phyloP scores from a whole-genome alignment of 2,797 vertebrate species.

The Coreius guichenoti region DNA sequence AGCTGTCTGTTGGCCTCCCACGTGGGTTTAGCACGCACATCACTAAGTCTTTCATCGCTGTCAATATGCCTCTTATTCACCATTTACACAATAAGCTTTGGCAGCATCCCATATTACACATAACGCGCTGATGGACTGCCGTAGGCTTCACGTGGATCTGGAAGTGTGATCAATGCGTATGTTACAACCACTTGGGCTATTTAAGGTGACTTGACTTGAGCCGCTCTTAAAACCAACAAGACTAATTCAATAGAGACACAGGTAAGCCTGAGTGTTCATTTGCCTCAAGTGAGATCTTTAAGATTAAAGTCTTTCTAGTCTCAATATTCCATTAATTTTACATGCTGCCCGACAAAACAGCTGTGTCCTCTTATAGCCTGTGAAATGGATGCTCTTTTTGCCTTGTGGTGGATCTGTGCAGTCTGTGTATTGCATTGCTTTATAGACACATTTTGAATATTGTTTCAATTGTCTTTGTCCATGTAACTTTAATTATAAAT shows the following conservation, averaged over 20 bases:
- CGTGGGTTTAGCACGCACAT: slow-evolving; percentile 31
- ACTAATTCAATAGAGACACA: slow-evolving; percentile 28
- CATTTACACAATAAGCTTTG: slow-evolving; percentile 52
- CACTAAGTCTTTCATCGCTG: slow-evolving; percentile 56
- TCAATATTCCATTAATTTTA: slow-evolving; percentile 14
- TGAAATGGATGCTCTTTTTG: slow-evolving; percentile 21
- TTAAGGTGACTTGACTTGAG: slow-evolving; percentile 41
- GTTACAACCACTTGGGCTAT: slow-evolving; percentile 28
- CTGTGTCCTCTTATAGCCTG: neutral
- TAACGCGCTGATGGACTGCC: slow-evolving; percentile 38
- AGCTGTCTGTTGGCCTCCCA: slow-evolving; percentile 57
- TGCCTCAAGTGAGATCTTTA: slow-evolving; percentile 8
- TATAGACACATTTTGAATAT: neutral
- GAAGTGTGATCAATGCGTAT: slow-evolving; percentile 37
- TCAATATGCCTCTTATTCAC: slow-evolving; percentile 61
- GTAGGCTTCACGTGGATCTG: slow-evolving; percentile 43
- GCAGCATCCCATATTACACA: slow-evolving; percentile 47
- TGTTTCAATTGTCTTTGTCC: neutral
- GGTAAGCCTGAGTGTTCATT: neutral
- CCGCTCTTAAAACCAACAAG: slow-evolving; percentile 30
- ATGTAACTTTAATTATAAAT: neutral
- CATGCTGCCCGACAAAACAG: slow-evolving; percentile 14
- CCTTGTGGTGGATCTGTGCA: neutral
- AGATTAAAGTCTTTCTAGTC: slow-evolving; percentile 8
- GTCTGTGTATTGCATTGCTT: slow-evolving; percentile 2